Conservation (phyloP, 2,113 vertebrate species). For the Melospiza melodia region DNA sequence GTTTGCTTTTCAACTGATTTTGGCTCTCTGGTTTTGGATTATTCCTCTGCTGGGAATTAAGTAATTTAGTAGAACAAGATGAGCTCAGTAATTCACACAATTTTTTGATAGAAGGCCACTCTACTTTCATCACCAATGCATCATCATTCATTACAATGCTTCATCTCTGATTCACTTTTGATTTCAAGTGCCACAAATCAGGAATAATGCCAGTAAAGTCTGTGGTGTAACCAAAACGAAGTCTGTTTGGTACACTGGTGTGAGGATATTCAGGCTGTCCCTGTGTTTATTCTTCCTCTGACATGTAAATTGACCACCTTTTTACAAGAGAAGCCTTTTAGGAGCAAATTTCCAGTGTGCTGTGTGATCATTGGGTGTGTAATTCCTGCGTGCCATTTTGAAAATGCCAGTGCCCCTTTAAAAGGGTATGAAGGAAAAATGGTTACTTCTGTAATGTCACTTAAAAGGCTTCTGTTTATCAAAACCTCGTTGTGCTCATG, state of each 20-base stretch:
- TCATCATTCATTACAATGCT: background rate
- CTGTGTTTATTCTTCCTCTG: conserved; percentile 44
- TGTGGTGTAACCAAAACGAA: background rate
- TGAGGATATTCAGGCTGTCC: background rate
- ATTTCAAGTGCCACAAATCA: conserved; percentile 1
- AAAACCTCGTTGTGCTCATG: conserved; percentile 14
- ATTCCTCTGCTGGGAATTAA: conserved; percentile 2
- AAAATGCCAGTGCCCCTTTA: conserved; percentile 49
- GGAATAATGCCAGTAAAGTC: background rate
- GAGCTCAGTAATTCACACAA: background rate
- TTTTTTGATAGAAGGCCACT: conserved; percentile 35
- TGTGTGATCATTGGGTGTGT: conserved; percentile 39
- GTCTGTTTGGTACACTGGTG: background rate
- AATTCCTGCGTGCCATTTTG: conserved; percentile 51
- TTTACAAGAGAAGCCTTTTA: conserved; percentile 57
- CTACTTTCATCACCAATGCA: conserved; percentile 13
- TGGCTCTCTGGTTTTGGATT: background rate
- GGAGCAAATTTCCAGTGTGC: conserved; percentile 38
- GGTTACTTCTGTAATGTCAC: conserved; percentile 7
- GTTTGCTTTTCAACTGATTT: background rate
- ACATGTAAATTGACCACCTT: conserved; percentile 59
- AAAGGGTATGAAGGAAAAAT: conserved; percentile 33
- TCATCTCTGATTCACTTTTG: background rate
- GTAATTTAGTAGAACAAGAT: background rate
- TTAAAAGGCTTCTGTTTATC: conserved; percentile 57